Percentiles rank a stretch among this genome's conserved stretches.
Evolutionary conservation across 1,140 invertebrate species (phyloP).

Genomic region (Antheraea mylitta): DNA sequence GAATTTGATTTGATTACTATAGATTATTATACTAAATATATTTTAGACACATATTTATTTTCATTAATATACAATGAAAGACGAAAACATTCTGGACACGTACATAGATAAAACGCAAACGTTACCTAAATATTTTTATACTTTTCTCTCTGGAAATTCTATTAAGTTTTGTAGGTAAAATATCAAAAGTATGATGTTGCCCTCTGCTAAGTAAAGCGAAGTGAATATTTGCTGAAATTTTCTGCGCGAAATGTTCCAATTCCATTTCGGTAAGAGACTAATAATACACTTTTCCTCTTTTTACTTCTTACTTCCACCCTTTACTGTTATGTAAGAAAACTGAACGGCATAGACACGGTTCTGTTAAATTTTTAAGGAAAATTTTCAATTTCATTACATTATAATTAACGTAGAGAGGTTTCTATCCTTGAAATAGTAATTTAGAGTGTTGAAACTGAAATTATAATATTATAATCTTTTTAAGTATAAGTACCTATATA

Average conservation of each 20-base stretch:
- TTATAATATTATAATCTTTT: too few species aligned
- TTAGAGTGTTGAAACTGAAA: too few species aligned
- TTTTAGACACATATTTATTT: neutral
- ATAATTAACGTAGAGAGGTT: too few species aligned
- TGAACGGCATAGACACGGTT: conserved; percentile 46
- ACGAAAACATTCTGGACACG: conserved; percentile 7
- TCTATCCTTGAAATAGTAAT: too few species aligned
- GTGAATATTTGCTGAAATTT: conserved; percentile 72
- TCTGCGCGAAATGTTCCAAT: conserved; percentile 74
- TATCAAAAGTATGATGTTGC: conserved; percentile 69
- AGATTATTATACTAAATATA: neutral
- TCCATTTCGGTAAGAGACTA: conserved; percentile 78
- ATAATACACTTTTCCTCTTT: conserved; percentile 76
- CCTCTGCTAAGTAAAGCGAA: conserved; percentile 71
- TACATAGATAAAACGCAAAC: conserved; percentile 35
- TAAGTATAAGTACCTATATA: too few species aligned
- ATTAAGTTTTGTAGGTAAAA: conserved; percentile 64
- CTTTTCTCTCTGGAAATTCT: conserved; percentile 56
- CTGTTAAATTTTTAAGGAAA: conserved; percentile 7
- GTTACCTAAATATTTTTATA: conserved; percentile 38
- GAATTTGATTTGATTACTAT: too few species aligned
- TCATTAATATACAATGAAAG: neutral
- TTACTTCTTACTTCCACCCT: conserved; percentile 77
- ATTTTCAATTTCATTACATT: neutral
- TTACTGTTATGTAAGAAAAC: conserved; percentile 70